phyloP scores from a whole-genome alignment of 2,888 invertebrate species.

The Drosophila tanythrix region DNA sequence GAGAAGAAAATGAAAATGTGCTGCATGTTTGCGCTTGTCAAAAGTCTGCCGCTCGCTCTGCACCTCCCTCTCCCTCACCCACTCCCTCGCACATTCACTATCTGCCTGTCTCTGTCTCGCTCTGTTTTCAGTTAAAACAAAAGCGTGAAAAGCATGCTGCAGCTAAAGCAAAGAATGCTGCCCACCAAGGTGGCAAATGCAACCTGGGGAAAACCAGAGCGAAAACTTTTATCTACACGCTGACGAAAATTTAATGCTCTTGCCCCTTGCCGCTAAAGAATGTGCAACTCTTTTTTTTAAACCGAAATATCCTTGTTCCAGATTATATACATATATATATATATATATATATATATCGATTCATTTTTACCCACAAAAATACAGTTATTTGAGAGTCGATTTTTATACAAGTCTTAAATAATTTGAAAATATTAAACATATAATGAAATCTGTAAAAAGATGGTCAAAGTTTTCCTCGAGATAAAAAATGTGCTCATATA shows the following conservation, averaged over 20 bases:
- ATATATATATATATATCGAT: background rate
- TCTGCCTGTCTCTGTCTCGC: background rate
- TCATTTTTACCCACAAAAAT: background rate
- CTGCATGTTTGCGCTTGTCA: conserved; percentile 29
- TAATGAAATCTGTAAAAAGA: background rate
- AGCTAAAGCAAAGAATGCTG: conserved; percentile 42
- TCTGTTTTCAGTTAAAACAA: conserved; percentile 55
- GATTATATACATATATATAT: background rate
- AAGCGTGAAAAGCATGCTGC: conserved; percentile 47
- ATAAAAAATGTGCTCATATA: background rate
- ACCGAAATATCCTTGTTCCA: background rate
- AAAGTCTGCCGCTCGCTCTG: background rate
- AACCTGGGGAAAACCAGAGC: background rate
- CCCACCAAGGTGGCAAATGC: conserved; percentile 9
- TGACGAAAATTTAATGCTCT: conserved; percentile 23
- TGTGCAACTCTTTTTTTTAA: no score
- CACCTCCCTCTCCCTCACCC: background rate
- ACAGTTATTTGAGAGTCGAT: background rate
- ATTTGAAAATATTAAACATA: background rate
- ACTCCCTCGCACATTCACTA: background rate
- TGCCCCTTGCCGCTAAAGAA: background rate
- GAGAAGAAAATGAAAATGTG: conserved; percentile 22
- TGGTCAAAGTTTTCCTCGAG: background rate
- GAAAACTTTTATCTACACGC: background rate
- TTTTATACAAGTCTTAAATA: background rate